A percentile compares a stretch with the other conserved stretches of the same genome.
These are phyloP conservation scores for Acanthurus leucopareius DNA, from an alignment of 2,797 vertebrate genomes.

Conservation along the genomic window DNA sequence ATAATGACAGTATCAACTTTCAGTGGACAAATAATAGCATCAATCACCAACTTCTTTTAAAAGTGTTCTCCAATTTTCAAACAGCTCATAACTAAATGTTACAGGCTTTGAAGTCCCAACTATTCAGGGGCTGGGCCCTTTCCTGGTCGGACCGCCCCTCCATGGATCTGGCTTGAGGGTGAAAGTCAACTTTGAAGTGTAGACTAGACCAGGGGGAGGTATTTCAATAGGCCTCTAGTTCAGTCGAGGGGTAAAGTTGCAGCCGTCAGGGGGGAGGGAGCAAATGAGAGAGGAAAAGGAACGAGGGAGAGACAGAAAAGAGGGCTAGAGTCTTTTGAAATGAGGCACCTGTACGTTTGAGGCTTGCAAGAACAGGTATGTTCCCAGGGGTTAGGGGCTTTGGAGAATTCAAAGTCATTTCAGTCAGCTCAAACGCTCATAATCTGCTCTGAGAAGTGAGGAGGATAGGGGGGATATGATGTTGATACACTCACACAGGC, in stretches of 20 bases:
- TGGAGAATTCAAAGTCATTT: constrained; percentile 70
- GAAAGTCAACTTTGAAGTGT: constrained; percentile 82
- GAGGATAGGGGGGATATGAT: constrained; percentile 62
- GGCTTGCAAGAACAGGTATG: constrained; percentile 79
- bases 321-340: constrained; percentile 73
- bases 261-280: constrained; percentile 43
- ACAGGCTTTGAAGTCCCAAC: constrained; percentile 70
- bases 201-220: constrained; percentile 74
- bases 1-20: constrained; percentile 47
- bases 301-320: constrained; percentile 45
- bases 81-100: constrained; percentile 57
- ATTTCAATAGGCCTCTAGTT: constrained; percentile 77
- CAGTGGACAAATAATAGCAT: constrained; percentile 38
- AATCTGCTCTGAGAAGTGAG: constrained; percentile 63
- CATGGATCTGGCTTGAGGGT: constrained; percentile 70
- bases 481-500: constrained; percentile 70
- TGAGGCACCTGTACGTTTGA: constrained; percentile 79
- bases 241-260: constrained; percentile 73
- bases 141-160: constrained; percentile 57
- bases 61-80: constrained; percentile 62
- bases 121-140: constrained; percentile 55
- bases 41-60: constrained; percentile 27
- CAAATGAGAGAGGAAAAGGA: constrained; percentile 51
- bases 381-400: constrained; percentile 74
- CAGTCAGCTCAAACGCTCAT: constrained; percentile 59